phyloP scores from a whole-genome alignment of 2,888 invertebrate species.

The Abrostola tripartita region DNA sequence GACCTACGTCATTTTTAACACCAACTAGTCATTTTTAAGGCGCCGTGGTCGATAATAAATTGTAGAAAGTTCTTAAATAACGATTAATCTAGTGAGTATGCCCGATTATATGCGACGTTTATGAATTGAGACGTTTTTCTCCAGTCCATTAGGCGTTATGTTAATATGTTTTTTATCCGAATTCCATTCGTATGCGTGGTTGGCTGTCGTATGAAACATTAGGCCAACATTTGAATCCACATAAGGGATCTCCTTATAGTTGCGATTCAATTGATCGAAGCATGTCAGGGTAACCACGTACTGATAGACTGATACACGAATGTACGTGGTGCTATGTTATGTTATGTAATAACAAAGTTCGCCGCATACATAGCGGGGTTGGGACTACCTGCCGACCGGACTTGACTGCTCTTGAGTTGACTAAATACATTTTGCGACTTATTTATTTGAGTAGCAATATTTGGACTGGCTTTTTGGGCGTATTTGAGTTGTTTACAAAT shows the following conservation, averaged over 20 bases:
- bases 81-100: conserved; percentile 49
- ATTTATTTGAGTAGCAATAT: background rate
- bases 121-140: conserved; percentile 57
- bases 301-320: conserved; percentile 65
- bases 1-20: conserved; percentile 54
- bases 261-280: conserved; percentile 74
- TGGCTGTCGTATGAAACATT: conserved; percentile 61
- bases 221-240: conserved; percentile 65
- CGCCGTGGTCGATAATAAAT: conserved; percentile 49
- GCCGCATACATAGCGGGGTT: conserved; percentile 57
- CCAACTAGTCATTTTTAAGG: conserved; percentile 38
- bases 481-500: conserved; percentile 1
- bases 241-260: conserved; percentile 77
- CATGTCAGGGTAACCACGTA: conserved; percentile 85
- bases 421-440: conserved; percentile 17
- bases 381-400: conserved; percentile 27
- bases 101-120: conserved; percentile 48
- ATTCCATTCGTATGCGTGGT: conserved; percentile 61
- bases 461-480: background rate
- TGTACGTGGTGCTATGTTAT: conserved; percentile 79
- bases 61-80: conserved; percentile 59
- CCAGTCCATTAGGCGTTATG: conserved; percentile 51
- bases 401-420: conserved; percentile 3
- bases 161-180: conserved; percentile 55
- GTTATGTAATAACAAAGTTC: conserved; percentile 70